These are phyloP conservation scores for Amphilophus citrinellus DNA, from an alignment of 2,113 vertebrate species.

Conservation along the genomic window DNA sequence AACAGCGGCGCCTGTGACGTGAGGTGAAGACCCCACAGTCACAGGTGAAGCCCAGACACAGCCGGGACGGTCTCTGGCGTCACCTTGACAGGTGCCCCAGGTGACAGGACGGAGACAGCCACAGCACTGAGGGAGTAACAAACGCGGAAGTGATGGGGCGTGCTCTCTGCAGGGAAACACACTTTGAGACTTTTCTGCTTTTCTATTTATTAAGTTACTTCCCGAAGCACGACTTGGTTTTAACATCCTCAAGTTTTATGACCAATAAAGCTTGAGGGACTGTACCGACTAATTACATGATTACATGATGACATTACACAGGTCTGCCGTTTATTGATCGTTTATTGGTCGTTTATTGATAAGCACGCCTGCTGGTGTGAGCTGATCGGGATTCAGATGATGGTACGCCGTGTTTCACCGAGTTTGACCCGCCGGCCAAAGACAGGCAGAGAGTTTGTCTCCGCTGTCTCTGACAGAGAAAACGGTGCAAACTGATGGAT, in stretches of 20 bases:
- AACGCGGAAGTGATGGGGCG: constrained; percentile 49
- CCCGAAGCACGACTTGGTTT: neutral
- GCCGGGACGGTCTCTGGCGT: neutral
- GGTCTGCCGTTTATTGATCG: rapidly evolving
- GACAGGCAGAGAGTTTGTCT: neutral
- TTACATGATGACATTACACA: neutral
- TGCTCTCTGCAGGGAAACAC: neutral
- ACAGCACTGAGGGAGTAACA: neutral
- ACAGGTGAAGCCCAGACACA: too few relatives aligned
- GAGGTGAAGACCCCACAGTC: too few relatives aligned
- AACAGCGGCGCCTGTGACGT: too few relatives aligned
- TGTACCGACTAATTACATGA: neutral
- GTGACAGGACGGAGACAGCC: neutral
- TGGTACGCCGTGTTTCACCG: neutral
- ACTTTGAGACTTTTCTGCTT: too few relatives aligned
- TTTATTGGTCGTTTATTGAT: neutral
- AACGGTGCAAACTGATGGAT: too few relatives aligned
- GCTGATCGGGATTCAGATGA: neutral
- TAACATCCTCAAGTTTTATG: neutral
- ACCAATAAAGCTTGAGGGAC: rapidly evolving
- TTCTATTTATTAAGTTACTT: too few relatives aligned
- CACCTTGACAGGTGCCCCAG: neutral
- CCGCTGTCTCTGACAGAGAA: neutral
- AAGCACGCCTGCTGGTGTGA: neutral
- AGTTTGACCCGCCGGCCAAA: neutral